phyloP scores from a whole-genome alignment of 2,888 invertebrate species.

The Drosophila buzzatii region DNA sequence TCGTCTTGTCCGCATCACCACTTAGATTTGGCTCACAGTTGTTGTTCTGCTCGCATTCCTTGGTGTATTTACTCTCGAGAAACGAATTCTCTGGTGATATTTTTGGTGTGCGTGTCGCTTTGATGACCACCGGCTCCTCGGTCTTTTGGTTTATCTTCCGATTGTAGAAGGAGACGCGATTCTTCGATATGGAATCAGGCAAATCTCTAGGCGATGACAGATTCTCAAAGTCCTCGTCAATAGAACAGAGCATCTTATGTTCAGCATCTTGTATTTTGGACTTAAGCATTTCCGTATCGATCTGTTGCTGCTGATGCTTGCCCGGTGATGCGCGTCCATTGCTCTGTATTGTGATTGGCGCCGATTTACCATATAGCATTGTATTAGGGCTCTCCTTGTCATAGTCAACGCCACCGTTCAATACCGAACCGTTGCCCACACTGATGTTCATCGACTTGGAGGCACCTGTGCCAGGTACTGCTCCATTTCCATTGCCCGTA shows the following conservation, averaged over 20 bases:
- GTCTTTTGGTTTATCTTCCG: constrained; percentile 70
- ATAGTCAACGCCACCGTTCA: constrained; percentile 27
- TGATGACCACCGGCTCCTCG: constrained; percentile 83
- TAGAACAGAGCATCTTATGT: constrained; percentile 79
- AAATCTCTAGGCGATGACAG: constrained; percentile 83
- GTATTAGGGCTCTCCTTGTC: constrained; percentile 74
- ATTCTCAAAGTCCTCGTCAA: constrained; percentile 83
- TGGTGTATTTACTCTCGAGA: constrained; percentile 83
- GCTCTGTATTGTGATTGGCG: constrained; percentile 89
- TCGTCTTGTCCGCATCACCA: background rate
- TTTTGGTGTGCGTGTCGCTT: constrained; percentile 83
- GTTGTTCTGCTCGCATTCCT: constrained; percentile 78
- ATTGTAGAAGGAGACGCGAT: constrained; percentile 76
- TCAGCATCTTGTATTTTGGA: constrained; percentile 83
- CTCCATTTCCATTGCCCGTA: constrained; percentile 30
- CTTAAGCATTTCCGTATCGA: constrained; percentile 88
- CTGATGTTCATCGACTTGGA: constrained; percentile 77
- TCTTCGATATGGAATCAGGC: constrained; percentile 81
- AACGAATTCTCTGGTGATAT: constrained; percentile 85
- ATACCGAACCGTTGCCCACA: constrained; percentile 9
- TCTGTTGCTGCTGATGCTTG: constrained; percentile 87
- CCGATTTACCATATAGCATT: constrained; percentile 87
- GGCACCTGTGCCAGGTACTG: constrained; percentile 5
- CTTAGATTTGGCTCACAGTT: constrained; percentile 58
- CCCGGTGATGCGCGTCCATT: constrained; percentile 86